A percentile compares a stretch with the other conserved stretches of the same genome.
phyloP scores from a whole-genome alignment of 2,113 vertebrate genomes.

The Tyto alba region DNA sequence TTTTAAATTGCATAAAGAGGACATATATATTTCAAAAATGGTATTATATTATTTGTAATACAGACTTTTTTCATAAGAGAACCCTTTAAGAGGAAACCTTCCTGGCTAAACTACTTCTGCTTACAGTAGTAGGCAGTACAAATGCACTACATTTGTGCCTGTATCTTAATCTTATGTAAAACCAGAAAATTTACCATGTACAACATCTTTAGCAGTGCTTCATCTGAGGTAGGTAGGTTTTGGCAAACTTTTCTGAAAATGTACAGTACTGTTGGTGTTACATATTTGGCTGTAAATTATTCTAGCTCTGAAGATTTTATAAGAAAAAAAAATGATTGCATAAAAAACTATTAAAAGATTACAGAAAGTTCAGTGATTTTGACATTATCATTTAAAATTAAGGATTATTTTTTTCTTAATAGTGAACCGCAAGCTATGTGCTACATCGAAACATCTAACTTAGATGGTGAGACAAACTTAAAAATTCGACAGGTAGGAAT shows the following conservation, averaged over 20 bases:
- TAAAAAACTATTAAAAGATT: neutral
- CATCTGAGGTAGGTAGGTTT: neutral
- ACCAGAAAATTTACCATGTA: neutral
- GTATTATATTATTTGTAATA: neutral
- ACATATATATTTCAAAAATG: neutral
- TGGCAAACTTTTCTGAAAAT: constrained; percentile 35
- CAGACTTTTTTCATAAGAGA: neutral
- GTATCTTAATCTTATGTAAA: neutral
- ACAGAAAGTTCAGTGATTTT: neutral
- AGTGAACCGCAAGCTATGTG: constrained; percentile 99
- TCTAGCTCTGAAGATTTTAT: neutral
- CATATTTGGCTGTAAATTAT: neutral
- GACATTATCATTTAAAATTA: neutral
- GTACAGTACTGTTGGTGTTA: neutral
- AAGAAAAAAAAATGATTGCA: neutral
- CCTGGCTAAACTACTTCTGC: neutral
- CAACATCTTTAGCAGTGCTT: neutral
- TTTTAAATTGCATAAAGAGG: neutral
- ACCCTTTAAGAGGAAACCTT: neutral
- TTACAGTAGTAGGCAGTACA: neutral
- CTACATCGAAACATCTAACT: constrained; percentile 98
- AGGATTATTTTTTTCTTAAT: constrained; percentile 43
- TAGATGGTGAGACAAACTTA: constrained; percentile 98
- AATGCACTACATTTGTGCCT: neutral
- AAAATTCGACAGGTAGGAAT: constrained; percentile 95